Evolutionary conservation across 2,888 invertebrate genomes (phyloP), one percentile per base, ranked within the genome.

Genomic region (Neoitamus cyanurus): DNA sequence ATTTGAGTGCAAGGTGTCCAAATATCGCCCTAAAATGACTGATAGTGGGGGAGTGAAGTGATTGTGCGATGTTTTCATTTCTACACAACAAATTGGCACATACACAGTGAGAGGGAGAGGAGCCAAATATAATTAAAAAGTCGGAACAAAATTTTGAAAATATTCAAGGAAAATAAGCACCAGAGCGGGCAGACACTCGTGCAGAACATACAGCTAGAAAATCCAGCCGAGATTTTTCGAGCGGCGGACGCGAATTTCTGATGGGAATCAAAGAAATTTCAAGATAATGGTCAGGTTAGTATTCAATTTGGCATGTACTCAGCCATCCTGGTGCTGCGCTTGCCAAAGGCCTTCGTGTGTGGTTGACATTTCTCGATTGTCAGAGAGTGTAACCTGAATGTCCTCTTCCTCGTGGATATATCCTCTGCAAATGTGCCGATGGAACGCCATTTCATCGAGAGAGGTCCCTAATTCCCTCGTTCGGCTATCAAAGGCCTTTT

Each of bases 241-340:
- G 25, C 48, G n/a, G 13, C 25, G 48, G 69, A 42, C 20, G 20
- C 30, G 30, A 69, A 31, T 30, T 48, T 72, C 48, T 48, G 42
- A 83, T 83, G 83, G 83, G 58, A 83, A 36, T 83, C 31, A 46
- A 73, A 36, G 48, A 73, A 83, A 73, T 73, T 36, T 58, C 36
- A 46, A 83, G 77, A 84, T 84, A 84, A 84, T 84, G 84, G 58
- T 77, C 84, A 84, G 84, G 84, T 84, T 77, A 68, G 75, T 83
- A 72, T 69, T 13, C 34, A 68, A 37, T 82, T 82, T 82, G 68
- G 82, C 82, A 82, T 82, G 69, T 82, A 82, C 31, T 69, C 82
- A 80, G 82, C 69, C 68, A 82, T 69, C 36, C 34, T 82, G 37
- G 58, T 69, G 82, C 82, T 82, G 82, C 82, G 82, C 69, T 82